Evolutionary conservation across 2,888 invertebrate genomes (phyloP).

Genomic region (Drosophila hawaiiensis): DNA sequence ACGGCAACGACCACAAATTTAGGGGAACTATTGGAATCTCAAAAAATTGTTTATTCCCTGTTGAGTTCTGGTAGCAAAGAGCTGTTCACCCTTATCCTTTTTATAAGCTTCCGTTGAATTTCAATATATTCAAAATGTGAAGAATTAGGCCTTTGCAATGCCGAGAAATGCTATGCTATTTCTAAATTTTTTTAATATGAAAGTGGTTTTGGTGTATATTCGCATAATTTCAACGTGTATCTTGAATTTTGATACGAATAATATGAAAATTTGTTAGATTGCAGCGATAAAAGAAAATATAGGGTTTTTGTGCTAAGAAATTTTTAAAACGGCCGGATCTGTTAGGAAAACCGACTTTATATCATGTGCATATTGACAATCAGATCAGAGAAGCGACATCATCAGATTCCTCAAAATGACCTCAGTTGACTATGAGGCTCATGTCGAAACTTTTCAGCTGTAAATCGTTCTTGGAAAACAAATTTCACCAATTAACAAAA

Average conservation of each 20-base stretch:
- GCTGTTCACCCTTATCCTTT: neutral
- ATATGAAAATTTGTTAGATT: neutral
- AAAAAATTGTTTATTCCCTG: neutral
- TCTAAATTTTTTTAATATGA: neutral
- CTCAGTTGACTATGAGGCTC: neutral
- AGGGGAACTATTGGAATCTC: neutral
- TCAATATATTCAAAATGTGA: neutral
- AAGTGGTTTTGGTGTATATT: neutral
- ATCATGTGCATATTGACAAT: no score
- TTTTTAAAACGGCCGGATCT: no score
- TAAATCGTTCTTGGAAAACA: neutral
- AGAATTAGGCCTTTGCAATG: neutral
- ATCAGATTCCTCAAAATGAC: neutral
- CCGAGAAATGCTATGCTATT: neutral
- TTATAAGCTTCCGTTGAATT: neutral
- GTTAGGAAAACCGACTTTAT: no score
- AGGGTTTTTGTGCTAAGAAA: neutral
- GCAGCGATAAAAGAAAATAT: no score
- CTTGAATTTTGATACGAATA: no score
- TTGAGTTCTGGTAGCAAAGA: neutral
- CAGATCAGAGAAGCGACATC: no score
- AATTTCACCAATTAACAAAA: neutral
- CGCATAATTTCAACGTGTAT: neutral
- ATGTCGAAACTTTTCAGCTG: neutral
- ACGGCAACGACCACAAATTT: neutral